Percentiles rank a stretch among this genome's conserved stretches.
These are phyloP conservation scores for zebrafish (Danio rerio) DNA, from an alignment of 2,113 vertebrate species.

Conservation along the genomic window GRCz12tu NC_133188.1:31338501-31339000, in stretches of 20 bases:
- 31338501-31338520: no score
- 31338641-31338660: neutral
- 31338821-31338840: slow-evolving; percentile 28
- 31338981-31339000: neutral
- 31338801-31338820: slow-evolving; percentile 42
- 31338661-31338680: neutral
- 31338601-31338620: neutral
- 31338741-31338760: neutral
- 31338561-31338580: neutral
- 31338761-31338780: slow-evolving; percentile 19
- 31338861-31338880: slow-evolving; percentile 35
- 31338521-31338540: neutral
- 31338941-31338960: neutral
- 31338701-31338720: slow-evolving; percentile 8
- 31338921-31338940: slow-evolving; percentile 4
- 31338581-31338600: neutral
- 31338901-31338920: neutral
- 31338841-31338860: slow-evolving; percentile 40
- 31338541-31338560: neutral
- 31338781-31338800: slow-evolving; percentile 48
- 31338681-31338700: neutral
- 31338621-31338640: neutral
- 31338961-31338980: neutral
- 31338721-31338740: slow-evolving; percentile 24
- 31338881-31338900: slow-evolving; percentile 7